Percentiles rank a stretch among this genome's conserved stretches.
Conservation (phyloP, 2,797 vertebrate species). For the Mormyrops attenuatus region DNA sequence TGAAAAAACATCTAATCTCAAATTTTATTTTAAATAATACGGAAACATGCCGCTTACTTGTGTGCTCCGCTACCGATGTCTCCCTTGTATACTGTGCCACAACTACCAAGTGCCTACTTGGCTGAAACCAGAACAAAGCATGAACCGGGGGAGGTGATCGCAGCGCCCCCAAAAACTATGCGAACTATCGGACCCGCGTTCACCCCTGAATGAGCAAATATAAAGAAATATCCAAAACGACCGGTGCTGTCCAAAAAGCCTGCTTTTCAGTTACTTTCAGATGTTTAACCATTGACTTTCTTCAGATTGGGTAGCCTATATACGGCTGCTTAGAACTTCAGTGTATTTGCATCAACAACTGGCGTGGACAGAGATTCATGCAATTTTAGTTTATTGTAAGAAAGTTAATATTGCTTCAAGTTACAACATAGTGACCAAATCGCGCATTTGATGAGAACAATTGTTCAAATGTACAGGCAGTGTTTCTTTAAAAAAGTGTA, state of each 20-base stretch:
- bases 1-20: not conserved
- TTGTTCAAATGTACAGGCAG: not conserved
- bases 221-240: not conserved
- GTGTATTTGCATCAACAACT: not conserved
- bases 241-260: not conserved
- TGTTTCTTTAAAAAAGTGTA: not conserved
- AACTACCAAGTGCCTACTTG: not conserved
- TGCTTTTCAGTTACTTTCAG: not conserved
- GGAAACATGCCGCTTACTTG: not conserved
- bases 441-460: not conserved
- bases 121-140: not conserved
- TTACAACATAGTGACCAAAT: not conserved
- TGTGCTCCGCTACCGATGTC: not conserved
- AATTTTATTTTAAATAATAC: not conserved
- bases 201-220: not conserved
- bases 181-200: not conserved
- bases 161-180: not conserved
- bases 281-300: not conserved
- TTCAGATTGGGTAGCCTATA: not conserved
- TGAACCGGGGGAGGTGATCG: not conserved
- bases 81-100: not conserved
- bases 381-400: not conserved
- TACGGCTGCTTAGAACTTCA: not conserved
- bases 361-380: not conserved
- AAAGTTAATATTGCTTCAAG: not conserved